Evolutionary conservation across 2,113 vertebrate species (phyloP).

Genomic region (Heloderma charlesbogerti): DNA sequence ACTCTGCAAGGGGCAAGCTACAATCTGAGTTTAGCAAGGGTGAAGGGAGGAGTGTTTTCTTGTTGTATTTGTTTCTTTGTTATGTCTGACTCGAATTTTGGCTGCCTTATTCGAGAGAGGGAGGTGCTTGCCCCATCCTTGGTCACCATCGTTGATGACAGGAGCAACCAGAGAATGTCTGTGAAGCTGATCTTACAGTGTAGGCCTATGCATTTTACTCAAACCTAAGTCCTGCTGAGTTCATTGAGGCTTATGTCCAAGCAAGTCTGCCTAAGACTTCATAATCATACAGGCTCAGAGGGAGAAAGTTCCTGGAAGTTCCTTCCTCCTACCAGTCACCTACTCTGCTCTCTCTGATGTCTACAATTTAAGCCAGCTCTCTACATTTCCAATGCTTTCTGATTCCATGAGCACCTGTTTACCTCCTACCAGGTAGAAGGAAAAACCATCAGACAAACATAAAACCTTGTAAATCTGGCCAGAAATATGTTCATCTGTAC

Average conservation of each 20-base stretch:
- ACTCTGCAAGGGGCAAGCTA: too few species aligned
- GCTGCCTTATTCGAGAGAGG: too few species aligned
- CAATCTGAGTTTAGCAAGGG: too few species aligned
- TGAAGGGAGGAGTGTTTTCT: too few species aligned
- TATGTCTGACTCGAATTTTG: too few species aligned
- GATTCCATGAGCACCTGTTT: neutral
- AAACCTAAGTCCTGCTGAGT: neutral
- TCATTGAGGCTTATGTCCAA: neutral
- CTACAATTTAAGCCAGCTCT: neutral
- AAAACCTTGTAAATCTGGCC: neutral
- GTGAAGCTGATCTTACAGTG: neutral
- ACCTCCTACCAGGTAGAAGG: neutral
- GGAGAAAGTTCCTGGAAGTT: neutral
- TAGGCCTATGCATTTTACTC: neutral
- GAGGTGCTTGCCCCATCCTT: neutral
- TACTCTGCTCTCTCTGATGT: neutral
- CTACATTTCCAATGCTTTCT: too few species aligned
- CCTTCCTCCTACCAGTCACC: neutral
- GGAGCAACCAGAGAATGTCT: neutral
- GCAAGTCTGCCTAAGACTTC: neutral
- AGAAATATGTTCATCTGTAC: neutral
- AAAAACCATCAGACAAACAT: neutral
- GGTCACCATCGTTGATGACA: neutral
- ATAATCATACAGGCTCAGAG: neutral
- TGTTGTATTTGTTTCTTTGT: too few species aligned